A percentile compares a stretch with the other conserved stretches of the same genome.
Evolutionary conservation across 2,113 vertebrate genomes (phyloP).

Genomic region (Strix uralensis): DNA sequence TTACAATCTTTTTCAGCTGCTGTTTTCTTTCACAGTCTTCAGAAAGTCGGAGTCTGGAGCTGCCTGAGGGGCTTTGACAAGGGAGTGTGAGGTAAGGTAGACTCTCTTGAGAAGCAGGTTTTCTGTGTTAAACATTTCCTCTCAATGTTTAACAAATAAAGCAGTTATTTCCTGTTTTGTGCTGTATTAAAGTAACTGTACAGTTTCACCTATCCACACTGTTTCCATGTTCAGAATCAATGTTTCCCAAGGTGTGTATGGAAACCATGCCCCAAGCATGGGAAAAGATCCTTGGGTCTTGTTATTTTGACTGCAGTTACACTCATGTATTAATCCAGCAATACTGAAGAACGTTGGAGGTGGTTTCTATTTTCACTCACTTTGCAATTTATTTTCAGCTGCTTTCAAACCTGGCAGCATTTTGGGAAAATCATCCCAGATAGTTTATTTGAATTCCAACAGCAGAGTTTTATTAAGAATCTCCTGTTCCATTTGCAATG

Average conservation of each 20-base stretch:
- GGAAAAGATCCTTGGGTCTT: neutral
- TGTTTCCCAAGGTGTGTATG: neutral
- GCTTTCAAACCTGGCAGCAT: neutral
- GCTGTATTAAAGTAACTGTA: neutral
- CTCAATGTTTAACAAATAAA: neutral
- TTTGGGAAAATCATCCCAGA: neutral
- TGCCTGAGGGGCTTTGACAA: neutral
- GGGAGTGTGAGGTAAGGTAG: neutral
- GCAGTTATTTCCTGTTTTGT: neutral
- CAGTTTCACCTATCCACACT: neutral
- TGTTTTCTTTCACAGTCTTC: neutral
- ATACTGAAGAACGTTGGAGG: neutral
- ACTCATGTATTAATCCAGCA: neutral
- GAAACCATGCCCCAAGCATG: neutral
- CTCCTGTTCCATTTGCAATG: neutral
- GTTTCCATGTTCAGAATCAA: neutral
- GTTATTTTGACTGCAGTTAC: neutral
- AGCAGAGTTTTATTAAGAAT: neutral
- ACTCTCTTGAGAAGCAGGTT: neutral
- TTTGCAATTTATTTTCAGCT: neutral
- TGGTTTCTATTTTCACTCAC: neutral
- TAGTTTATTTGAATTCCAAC: neutral
- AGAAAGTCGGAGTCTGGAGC: neutral
- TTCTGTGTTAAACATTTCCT: neutral
- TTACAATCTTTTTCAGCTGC: neutral